These are phyloP conservation scores for Pterocles orientalis DNA, from an alignment of 2,113 vertebrate genomes.

Conservation along the genomic window DNA sequence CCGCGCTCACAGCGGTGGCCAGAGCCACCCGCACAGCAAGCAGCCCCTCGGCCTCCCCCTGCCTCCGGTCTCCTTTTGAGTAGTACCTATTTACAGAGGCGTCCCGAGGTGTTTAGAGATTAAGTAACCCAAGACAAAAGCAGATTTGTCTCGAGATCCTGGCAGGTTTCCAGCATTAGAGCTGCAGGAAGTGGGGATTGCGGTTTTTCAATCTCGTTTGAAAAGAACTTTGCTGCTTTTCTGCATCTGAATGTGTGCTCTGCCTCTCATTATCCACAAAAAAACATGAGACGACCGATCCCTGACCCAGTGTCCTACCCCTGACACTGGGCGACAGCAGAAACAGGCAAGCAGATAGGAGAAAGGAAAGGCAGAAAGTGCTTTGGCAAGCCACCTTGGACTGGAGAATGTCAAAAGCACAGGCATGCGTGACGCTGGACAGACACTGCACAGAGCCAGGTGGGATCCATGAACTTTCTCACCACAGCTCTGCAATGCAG, in stretches of 20 bases:
- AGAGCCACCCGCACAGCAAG: background rate
- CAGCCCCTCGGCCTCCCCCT: background rate
- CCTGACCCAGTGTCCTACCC: background rate
- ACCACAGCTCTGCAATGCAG: background rate
- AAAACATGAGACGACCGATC: background rate
- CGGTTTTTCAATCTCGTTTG: background rate
- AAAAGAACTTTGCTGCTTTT: background rate
- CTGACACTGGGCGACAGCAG: background rate
- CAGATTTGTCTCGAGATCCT: background rate
- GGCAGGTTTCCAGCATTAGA: background rate
- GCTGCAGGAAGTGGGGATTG: background rate
- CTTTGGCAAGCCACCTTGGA: background rate
- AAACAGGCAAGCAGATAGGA: background rate
- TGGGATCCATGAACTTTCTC: background rate
- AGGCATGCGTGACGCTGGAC: rapidly evolving
- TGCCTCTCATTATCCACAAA: background rate
- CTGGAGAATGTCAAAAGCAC: background rate
- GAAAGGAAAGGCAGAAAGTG: background rate
- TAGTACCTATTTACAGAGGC: rapidly evolving
- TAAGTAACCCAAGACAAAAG: background rate
- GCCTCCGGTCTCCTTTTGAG: background rate
- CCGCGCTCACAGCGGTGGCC: background rate
- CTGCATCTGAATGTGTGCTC: background rate
- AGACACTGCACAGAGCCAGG: background rate
- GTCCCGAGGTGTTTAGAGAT: background rate